These are phyloP conservation scores for Monochamus alternatus DNA, from an alignment of 2,888 invertebrate genomes.

Conservation along the genomic window DNA sequence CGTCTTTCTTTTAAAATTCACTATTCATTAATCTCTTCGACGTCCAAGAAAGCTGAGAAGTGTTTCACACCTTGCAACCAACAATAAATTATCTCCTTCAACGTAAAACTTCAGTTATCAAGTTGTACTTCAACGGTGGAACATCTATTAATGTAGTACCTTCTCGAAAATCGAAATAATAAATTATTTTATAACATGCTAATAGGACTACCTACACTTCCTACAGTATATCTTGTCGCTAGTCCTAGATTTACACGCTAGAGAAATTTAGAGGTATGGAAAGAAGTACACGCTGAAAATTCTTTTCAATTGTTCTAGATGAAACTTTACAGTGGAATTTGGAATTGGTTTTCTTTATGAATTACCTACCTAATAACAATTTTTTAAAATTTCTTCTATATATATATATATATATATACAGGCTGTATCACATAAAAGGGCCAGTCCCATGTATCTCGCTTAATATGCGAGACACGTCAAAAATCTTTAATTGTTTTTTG, in stretches of 20 bases:
- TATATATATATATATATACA: too few species aligned
- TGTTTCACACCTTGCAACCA: not conserved
- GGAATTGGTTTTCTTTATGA: not conserved
- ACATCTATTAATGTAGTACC: not conserved
- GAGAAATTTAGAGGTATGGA: not conserved
- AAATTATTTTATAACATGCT: constrained; percentile 1
- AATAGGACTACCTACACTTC: not conserved
- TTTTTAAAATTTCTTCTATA: too few species aligned
- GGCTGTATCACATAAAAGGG: too few species aligned
- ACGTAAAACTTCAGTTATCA: not conserved
- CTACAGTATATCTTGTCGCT: not conserved
- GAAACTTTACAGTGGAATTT: not conserved
- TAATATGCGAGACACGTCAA: too few species aligned
- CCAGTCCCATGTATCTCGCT: too few species aligned
- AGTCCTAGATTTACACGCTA: not conserved
- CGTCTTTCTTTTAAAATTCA: too few species aligned
- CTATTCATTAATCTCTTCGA: too few species aligned
- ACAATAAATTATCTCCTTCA: not conserved
- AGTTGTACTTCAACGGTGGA: constrained; percentile 5
- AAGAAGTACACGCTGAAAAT: not conserved
- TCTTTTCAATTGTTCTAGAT: not conserved
- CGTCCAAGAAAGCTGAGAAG: not conserved
- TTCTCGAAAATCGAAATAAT: not conserved
- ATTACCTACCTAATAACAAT: too few species aligned
- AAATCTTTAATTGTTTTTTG: too few species aligned